A percentile compares a stretch with the other conserved stretches of the same genome.
phyloP scores from a whole-genome alignment of 2,113 vertebrate species.

The Gavialis gangeticus region DNA sequence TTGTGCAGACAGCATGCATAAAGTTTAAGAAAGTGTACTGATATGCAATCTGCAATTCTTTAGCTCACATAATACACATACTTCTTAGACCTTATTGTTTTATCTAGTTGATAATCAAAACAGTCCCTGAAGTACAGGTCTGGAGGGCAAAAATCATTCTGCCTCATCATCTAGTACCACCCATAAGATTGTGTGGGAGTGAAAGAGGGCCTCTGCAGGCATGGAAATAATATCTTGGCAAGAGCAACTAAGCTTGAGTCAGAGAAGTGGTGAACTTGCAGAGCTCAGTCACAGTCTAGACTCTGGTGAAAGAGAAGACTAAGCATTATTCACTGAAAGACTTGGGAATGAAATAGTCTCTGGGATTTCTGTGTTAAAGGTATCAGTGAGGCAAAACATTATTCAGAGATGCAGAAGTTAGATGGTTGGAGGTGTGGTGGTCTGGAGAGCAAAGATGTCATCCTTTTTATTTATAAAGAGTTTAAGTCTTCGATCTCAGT shows the following conservation, averaged over 20 bases:
- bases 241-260: conserved; percentile 14
- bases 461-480: not conserved
- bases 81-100: not conserved
- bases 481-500: not conserved
- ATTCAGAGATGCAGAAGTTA: not conserved
- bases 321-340: not conserved
- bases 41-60: not conserved
- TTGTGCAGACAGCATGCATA: not conserved
- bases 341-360: not conserved
- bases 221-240: not conserved
- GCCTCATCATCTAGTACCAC: not conserved
- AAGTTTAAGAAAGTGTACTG: not conserved
- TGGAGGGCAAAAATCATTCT: conserved; percentile 6
- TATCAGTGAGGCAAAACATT: not conserved
- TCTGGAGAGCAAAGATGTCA: accelerated
- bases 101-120: not conserved
- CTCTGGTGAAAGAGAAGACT: not conserved
- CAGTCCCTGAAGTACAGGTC: not conserved
- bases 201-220: not conserved
- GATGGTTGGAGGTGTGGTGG: not conserved
- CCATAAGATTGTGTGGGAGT: not conserved
- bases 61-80: not conserved
- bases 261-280: not conserved
- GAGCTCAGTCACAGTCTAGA: not conserved
- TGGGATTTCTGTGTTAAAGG: not conserved